Conservation (phyloP, 2,113 vertebrate genomes). For the Passer domesticus region DNA sequence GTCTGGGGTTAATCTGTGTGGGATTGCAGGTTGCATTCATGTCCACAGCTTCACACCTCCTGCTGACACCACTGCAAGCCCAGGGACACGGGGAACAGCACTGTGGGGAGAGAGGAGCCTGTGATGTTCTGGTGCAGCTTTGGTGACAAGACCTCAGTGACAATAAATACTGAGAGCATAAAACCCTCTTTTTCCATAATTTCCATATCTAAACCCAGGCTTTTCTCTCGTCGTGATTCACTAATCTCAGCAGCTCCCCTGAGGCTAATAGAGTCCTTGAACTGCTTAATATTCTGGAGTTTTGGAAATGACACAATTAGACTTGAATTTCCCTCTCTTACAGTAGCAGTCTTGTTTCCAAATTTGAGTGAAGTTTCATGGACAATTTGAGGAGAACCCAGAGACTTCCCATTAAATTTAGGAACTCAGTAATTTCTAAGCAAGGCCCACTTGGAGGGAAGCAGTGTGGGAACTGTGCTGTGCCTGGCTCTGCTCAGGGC, state of each 20-base stretch:
- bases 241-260: slow-evolving; percentile 8
- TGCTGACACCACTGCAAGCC: neutral
- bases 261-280: slow-evolving; percentile 50
- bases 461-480: neutral
- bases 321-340: neutral
- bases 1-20: neutral
- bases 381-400: neutral
- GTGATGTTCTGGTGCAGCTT: neutral
- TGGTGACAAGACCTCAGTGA: neutral
- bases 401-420: neutral
- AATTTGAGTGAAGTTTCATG: neutral
- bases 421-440: neutral
- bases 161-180: neutral
- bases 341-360: neutral
- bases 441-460: neutral
- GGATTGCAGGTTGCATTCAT: neutral
- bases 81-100: neutral
- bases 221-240: neutral
- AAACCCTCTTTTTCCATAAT: neutral
- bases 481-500: neutral
- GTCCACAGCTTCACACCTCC: neutral
- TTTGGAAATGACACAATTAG: slow-evolving; percentile 22
- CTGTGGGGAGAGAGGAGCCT: neutral
- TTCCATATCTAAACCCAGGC: neutral
- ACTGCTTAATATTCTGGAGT: slow-evolving; percentile 33